A percentile compares a stretch with the other conserved stretches of the same genome.
Evolutionary conservation across 2,888 invertebrate genomes (phyloP).

Genomic region (Syrphus vitripennis): DNA sequence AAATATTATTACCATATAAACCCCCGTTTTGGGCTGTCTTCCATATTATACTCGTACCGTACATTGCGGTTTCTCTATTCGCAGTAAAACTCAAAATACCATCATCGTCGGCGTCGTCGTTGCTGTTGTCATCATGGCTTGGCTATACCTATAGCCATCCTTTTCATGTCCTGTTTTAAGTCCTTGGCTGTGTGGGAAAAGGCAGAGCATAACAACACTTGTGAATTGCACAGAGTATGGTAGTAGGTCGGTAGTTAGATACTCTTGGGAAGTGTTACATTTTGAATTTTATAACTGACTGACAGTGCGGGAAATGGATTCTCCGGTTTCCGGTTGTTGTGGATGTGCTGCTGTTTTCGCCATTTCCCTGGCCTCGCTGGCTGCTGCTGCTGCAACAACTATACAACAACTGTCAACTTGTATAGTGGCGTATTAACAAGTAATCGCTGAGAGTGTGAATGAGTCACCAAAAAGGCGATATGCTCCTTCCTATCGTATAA

Average conservation of each 20-base stretch:
- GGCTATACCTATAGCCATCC: conserved; percentile 20
- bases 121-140: conserved; percentile 15
- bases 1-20: conserved; percentile 68
- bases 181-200: conserved; percentile 5
- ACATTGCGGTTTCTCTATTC: conserved; percentile 54
- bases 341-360: neutral
- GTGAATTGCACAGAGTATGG: neutral
- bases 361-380: no score
- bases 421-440: conserved; percentile 39
- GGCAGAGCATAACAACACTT: conserved; percentile 6
- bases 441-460: conserved; percentile 43
- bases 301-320: conserved; percentile 20
- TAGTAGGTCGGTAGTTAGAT: no score
- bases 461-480: conserved; percentile 15
- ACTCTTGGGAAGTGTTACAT: conserved; percentile 44
- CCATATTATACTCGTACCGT: no score
- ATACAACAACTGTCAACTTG: conserved; percentile 26
- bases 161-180: conserved; percentile 17
- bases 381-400: neutral
- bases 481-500: neutral
- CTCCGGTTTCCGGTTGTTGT: conserved; percentile 28
- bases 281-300: conserved; percentile 28
- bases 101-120: conserved; percentile 18
- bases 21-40: conserved; percentile 32
- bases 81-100: conserved; percentile 57